A percentile compares a stretch with the other conserved stretches of the same genome.
Conservation (phyloP, 1,140 invertebrate genomes). For the Lutraria rhynchaena region DNA sequence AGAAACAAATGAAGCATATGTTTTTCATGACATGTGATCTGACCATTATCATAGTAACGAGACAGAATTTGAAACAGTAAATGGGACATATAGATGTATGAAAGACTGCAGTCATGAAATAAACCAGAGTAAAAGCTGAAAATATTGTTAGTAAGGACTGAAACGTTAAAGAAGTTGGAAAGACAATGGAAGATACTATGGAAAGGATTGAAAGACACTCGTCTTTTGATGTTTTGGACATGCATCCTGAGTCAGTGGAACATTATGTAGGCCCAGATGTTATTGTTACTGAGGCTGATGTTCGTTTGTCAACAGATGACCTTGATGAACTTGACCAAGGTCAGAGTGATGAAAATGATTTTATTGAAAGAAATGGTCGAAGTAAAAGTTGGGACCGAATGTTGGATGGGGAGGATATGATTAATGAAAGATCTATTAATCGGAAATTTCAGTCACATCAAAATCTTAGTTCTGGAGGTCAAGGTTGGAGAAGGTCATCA, state of each 20-base stretch:
- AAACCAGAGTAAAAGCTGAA: too few species aligned
- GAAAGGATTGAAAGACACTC: background rate
- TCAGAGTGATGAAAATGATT: background rate
- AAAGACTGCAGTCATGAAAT: too few species aligned
- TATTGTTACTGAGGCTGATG: conserved; percentile 41
- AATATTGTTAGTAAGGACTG: too few species aligned
- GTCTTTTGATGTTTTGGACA: background rate
- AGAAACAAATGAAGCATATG: too few species aligned
- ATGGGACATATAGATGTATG: too few species aligned
- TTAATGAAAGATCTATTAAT: background rate
- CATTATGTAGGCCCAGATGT: conserved; percentile 29
- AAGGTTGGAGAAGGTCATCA: conserved; percentile 1
- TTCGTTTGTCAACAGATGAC: conserved; percentile 38
- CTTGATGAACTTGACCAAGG: conserved; percentile 12
- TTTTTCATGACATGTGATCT: too few species aligned
- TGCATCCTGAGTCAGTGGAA: background rate
- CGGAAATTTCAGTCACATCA: conserved; percentile 42
- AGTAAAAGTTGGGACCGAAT: too few species aligned
- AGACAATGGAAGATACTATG: background rate
- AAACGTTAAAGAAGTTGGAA: background rate
- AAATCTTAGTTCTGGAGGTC: background rate
- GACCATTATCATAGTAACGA: too few species aligned
- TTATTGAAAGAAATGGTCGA: background rate
- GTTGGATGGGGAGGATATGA: conserved; percentile 3
- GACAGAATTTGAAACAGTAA: too few species aligned